Base-by-base conservation (phyloP, 2,888 invertebrate species). In the Phortica magna region DNA sequence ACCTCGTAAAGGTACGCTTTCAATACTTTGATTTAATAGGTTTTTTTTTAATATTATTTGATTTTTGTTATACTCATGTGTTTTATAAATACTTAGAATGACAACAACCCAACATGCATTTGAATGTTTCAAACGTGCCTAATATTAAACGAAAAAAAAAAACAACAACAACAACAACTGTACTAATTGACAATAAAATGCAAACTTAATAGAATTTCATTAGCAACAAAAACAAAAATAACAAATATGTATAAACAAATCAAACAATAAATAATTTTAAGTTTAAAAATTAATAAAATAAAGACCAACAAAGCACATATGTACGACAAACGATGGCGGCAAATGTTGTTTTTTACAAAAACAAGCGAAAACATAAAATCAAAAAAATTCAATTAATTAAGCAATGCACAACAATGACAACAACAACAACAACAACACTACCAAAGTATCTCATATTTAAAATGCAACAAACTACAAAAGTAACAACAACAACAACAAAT, bases 301-400 rank as follows among this genome's bases (percentile, higher is more conserved):
- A 68, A 41, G n/a, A 68, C 5, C 10, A 42, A 42, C 10, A 71
- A 14, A 22, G 43, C 73, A 73, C 55, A 76, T 70, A 67, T 39
- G 43, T 53, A 4, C 31, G 2, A 31, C 31, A 73, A 72, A 17
- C 70, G 74, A 42, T 73, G 78, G 55, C 82, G 77, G 73, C 71
- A 59, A 53, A 61, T 73, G 74, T 76, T 79, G 76, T 77, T 76
- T 77, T 77, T 76, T 77, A 76, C 77, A 14, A 76, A 71, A 43
- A 71, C 42, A 57, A 76, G 72, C 76, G 77, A 76, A 74, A 78
- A 79, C 78, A 79, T 75, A 77, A 72, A 76, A 74, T 80, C 77
- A 61, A n/a, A 59, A 77, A 68, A 76, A 74, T 80, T 76, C 55
- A n/a, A 59, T 19, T 73, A 64, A 19, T 19, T 68, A 65, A 64